Percentiles rank a stretch among this genome's conserved stretches.
Conservation (phyloP, 2,888 invertebrate genomes). For the Chrysolina haemoptera region DNA sequence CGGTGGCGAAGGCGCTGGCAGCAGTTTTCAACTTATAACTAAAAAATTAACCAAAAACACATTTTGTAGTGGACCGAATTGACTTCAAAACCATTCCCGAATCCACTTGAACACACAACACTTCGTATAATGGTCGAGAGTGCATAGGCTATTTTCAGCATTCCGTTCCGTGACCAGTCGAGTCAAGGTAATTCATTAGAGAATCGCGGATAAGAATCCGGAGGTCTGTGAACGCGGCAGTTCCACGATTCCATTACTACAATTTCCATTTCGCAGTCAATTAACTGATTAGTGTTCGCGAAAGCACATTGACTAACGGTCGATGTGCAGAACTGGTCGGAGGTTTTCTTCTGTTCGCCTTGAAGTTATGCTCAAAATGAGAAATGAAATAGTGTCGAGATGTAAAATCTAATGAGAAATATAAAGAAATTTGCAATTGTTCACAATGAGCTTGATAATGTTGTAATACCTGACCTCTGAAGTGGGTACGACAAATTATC, state of each 20-base stretch:
- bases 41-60: too few relatives aligned
- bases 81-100: too few relatives aligned
- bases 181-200: constrained; percentile 4
- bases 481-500: too few relatives aligned
- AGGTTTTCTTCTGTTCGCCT: neutral
- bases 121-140: neutral
- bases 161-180: neutral
- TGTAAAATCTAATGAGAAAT: too few relatives aligned
- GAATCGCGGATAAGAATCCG: constrained; percentile 20
- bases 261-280: constrained; percentile 10
- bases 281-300: constrained; percentile 28
- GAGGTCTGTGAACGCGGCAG: constrained; percentile 10
- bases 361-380: neutral
- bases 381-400: neutral
- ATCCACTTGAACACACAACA: neutral
- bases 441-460: too few relatives aligned
- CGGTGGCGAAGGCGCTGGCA: too few relatives aligned
- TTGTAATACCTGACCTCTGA: too few relatives aligned
- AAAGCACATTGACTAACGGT: constrained; percentile 4
- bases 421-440: too few relatives aligned
- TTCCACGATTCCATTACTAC: constrained; percentile 16
- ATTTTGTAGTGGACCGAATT: too few relatives aligned
- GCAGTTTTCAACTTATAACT: too few relatives aligned
- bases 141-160: constrained; percentile 4
- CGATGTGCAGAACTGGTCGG: constrained; percentile 5